Conservation (phyloP, 2,797 vertebrate genomes). For the Ctenopoma kingsleyae region DNA sequence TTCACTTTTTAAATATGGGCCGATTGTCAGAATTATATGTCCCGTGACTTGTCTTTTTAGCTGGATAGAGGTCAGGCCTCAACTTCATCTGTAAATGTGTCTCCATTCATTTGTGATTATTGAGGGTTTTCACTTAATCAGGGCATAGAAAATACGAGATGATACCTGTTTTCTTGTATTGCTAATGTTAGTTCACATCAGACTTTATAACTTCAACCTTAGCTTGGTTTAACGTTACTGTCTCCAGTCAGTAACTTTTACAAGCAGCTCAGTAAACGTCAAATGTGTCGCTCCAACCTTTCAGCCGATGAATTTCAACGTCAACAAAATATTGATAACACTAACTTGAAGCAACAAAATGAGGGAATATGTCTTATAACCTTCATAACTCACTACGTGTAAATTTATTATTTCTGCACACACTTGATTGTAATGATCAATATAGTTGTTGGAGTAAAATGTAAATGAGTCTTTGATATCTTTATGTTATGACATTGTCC, state of each 20-base stretch:
- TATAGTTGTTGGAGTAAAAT: background rate
- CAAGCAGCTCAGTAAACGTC: background rate
- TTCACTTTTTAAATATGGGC: background rate
- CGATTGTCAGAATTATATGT: background rate
- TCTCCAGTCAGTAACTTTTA: slow-evolving; percentile 38
- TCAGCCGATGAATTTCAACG: background rate
- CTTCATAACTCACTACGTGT: too few relatives aligned
- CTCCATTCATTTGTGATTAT: slow-evolving; percentile 9
- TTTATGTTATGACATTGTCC: background rate
- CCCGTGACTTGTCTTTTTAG: background rate
- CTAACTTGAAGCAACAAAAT: background rate
- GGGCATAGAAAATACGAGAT: background rate
- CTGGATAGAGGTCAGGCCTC: slow-evolving; percentile 13
- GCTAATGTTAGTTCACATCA: background rate
- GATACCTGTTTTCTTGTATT: too few relatives aligned
- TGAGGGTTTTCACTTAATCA: background rate
- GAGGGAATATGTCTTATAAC: background rate
- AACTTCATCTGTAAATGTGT: background rate
- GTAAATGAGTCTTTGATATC: background rate
- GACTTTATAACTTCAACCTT: background rate
- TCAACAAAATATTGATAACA: background rate
- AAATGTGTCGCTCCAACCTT: background rate
- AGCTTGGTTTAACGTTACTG: background rate
- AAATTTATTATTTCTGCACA: too few relatives aligned
- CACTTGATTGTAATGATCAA: background rate